Evolutionary conservation across 2,888 invertebrate genomes (phyloP), one percentile per base, ranked within the genome.

Genomic region (Opisthograptis luteolata): DNA sequence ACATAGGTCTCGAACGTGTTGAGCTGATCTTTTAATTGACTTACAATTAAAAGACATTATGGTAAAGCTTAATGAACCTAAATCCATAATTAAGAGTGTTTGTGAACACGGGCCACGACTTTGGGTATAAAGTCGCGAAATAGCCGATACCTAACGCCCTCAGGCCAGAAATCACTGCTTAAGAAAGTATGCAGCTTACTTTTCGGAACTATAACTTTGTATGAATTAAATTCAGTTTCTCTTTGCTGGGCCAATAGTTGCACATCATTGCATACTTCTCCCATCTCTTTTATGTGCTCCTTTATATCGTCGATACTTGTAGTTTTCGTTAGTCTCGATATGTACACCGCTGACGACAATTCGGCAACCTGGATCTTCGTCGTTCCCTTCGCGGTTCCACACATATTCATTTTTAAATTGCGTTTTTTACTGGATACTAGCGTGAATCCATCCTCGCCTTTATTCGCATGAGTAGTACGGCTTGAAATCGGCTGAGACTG

Each of bases 21-120:
- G 8, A 12, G 10, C 9, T 1, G 51, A 45, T 8, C 51, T 28
- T 27, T 45, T 41, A 28, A 45, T 31, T 2, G 45, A 45, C 13
- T 44, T 51, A 24, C 51, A 51, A 30, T 51, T 46, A 51, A 51
- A 51, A 22, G 39, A 19, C 5, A 32, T 34, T 35, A 30, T 13
- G 0, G n/a, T n/a, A 32, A 27, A 44, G 32, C 0, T 25, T 1
- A n/a, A 37, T 15, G 13, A 10, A 14, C 12, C 13, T 30, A 20
- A 7, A 30, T 30, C 40, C 28, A 40, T 40, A 19, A 13, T 19
- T n/a, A n/a, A n/a, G n/a, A 20, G 2, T 39, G 12, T 25, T 39
- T 25, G 7, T 2, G 2, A 9, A 2, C 4, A 31, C 30, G 31
- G 14, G 9, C 2, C 12, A 8, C 5, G n/a, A 19, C 31, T 30